Base-by-base conservation (phyloP, 2,797 vertebrate species). In the Phylloscopus collybita region DNA sequence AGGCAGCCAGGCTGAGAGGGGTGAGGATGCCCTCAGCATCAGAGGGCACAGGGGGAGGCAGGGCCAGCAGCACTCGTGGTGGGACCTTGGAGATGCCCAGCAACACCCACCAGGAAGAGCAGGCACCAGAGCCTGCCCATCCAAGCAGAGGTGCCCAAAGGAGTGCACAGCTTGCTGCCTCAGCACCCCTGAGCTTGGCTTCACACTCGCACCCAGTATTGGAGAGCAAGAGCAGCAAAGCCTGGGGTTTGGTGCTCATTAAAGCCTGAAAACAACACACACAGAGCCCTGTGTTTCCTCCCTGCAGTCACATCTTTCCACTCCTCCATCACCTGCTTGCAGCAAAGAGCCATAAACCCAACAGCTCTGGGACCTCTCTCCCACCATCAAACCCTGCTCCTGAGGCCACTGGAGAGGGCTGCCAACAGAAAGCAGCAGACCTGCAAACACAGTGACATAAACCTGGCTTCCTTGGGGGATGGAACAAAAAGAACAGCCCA, bases 21-120 rank as follows among this genome's bases (percentile, higher is more conserved):
- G 15, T 1, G 17, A 80, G 19, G 69, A 25, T 86, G 42, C 13
- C 32, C 67, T 34, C 0, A 0, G 62, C 16, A 22, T 3, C 9
- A 2, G 49, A 29, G 57, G 0, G 17, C 13, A 15, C 44, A 40
- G 40, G 14, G 18, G 51, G 29, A 53, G 51, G 29, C 53, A 54
- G n/a, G n/a, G 29, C 8, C 25, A 79, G 51, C 18, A 8, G 18
- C 10, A 0, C 34, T 5, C 2, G 0, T 3, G 16, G 23, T 23
- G 27, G 50, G 10, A 38, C 36, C 47, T 12, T 9, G 21, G 9
- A 49, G 42, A 32, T 25, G 26, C 4, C 59, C 53, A 72, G 34
- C 15, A 59, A 1, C 34, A 19, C 12, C 47, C 11, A 9, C 4
- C 7, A 79, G 32, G 13, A 13, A 30, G 5, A 50, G 42, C 45